These are phyloP conservation scores for Emydura subglobosa DNA, from an alignment of 2,113 vertebrate species.

Conservation along the genomic window DNA sequence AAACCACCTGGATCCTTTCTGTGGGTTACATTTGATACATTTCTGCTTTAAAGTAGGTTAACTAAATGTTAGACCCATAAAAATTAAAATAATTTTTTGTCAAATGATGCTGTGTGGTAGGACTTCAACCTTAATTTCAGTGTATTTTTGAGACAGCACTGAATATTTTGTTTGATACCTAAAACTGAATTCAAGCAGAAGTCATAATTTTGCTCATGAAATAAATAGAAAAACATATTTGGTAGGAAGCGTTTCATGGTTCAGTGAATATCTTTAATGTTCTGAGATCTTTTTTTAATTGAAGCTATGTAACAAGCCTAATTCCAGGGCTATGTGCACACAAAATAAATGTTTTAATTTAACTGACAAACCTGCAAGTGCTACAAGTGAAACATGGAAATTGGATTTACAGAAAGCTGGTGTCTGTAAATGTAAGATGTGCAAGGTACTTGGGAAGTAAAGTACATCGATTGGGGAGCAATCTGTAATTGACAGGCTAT, in stretches of 20 bases:
- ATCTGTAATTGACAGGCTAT: not conserved
- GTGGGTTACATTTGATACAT: slow-evolving; percentile 27
- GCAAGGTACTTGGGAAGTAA: not conserved
- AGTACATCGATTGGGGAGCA: not conserved
- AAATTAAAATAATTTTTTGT: slow-evolving; percentile 42
- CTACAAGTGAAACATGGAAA: not conserved
- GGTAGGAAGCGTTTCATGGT: slow-evolving; percentile 13
- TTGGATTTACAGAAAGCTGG: not conserved
- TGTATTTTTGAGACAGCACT: not conserved
- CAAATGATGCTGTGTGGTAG: slow-evolving; percentile 28
- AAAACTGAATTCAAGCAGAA: not conserved
- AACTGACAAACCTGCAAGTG: slow-evolving; percentile 27
- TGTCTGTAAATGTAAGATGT: not conserved
- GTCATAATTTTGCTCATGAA: slow-evolving; percentile 17
- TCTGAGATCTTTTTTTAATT: not conserved
- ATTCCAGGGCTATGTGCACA: slow-evolving; percentile 39
- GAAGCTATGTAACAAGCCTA: slow-evolving; percentile 49
- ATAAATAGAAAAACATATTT: not conserved
- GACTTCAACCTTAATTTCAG: not conserved
- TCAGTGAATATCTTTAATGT: slow-evolving; percentile 36
- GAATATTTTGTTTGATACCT: not conserved
- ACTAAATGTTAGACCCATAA: slow-evolving; percentile 8
- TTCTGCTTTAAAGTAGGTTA: slow-evolving; percentile 33
- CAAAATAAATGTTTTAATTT: slow-evolving; percentile 56
- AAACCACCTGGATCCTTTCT: slow-evolving; percentile 19